A percentile compares a stretch with the other conserved stretches of the same genome.
phyloP scores from a whole-genome alignment of 2,888 invertebrate genomes.

The Scaptomyza parva region DNA sequence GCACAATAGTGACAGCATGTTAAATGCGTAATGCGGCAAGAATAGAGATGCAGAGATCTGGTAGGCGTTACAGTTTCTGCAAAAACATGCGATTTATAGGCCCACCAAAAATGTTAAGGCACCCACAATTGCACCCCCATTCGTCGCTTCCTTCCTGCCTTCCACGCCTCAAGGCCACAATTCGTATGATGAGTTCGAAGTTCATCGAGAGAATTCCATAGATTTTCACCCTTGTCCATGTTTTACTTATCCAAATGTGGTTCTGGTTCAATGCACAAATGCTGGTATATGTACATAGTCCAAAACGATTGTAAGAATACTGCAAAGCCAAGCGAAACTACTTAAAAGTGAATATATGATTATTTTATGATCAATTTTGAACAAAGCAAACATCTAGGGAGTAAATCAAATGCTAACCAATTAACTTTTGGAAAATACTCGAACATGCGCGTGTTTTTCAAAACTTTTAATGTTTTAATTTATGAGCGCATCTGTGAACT shows the following conservation, averaged over 20 bases:
- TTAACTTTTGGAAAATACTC: slow-evolving; percentile 49
- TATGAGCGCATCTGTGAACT: slow-evolving; percentile 54
- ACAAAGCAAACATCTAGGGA: slow-evolving; percentile 46
- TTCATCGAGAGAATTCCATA: slow-evolving; percentile 1
- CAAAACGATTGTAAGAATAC: background rate
- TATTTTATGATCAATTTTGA: slow-evolving; percentile 32
- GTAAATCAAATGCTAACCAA: slow-evolving; percentile 50
- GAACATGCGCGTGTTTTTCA: slow-evolving; percentile 45
- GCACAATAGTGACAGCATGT: slow-evolving; percentile 69
- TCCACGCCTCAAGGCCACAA: slow-evolving; percentile 24
- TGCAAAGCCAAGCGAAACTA: slow-evolving; percentile 24
- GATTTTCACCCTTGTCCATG: slow-evolving; percentile 23
- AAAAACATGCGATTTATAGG: slow-evolving; percentile 54
- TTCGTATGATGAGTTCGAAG: slow-evolving; percentile 13
- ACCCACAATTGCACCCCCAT: too few relatives aligned
- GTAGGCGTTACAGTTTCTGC: slow-evolving; percentile 32
- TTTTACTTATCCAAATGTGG: slow-evolving; percentile 25
- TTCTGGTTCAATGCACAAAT: slow-evolving; percentile 45
- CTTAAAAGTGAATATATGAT: slow-evolving; percentile 25
- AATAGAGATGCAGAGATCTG: background rate
- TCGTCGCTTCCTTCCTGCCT: too few relatives aligned
- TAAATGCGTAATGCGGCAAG: slow-evolving; percentile 55
- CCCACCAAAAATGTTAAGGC: slow-evolving; percentile 18
- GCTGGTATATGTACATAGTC: slow-evolving; percentile 25
- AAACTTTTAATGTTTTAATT: slow-evolving; percentile 59